Percentiles rank a stretch among this genome's conserved stretches.
These are phyloP conservation scores for Euborellia annulipes DNA, from an alignment of 1,140 invertebrate species.

Conservation along the genomic window DNA sequence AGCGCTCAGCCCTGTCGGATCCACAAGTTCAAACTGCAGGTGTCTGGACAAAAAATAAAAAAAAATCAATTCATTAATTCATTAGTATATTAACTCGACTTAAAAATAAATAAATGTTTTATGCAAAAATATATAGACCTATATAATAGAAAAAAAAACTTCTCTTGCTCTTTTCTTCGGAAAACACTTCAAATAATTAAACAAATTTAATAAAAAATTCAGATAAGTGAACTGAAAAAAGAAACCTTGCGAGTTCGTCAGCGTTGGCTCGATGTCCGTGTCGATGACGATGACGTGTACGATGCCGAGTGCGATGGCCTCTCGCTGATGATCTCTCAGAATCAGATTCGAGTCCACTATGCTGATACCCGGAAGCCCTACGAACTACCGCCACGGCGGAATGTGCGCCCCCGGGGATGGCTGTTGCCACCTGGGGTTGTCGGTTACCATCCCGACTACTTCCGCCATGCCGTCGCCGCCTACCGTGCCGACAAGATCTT, in stretches of 20 bases:
- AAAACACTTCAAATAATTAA: no score
- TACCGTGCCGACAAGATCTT: conserved; percentile 33
- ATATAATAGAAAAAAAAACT: neutral
- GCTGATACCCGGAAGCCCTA: neutral
- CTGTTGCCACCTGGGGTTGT: neutral
- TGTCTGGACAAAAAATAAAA: conserved; percentile 40
- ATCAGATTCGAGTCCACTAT: neutral
- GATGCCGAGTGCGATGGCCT: neutral
- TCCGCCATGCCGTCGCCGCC: neutral
- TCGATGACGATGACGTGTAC: no score
- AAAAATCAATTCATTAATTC: neutral
- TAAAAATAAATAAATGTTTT: neutral
- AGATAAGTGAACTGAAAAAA: no score
- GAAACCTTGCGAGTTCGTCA: no score
- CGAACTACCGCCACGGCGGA: neutral
- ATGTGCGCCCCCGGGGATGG: neutral
- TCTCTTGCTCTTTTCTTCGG: no score
- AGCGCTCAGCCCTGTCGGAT: conserved; percentile 75
- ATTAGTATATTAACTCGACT: conserved; percentile 1
- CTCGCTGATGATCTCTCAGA: neutral
- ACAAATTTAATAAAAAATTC: no score
- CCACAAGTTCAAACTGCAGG: conserved; percentile 77
- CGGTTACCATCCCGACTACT: neutral
- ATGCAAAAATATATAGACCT: neutral
- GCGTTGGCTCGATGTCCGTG: no score